A percentile compares a stretch with the other conserved stretches of the same genome.
Conservation (phyloP, 2,888 invertebrate genomes). For the Vanessa cardui region DNA sequence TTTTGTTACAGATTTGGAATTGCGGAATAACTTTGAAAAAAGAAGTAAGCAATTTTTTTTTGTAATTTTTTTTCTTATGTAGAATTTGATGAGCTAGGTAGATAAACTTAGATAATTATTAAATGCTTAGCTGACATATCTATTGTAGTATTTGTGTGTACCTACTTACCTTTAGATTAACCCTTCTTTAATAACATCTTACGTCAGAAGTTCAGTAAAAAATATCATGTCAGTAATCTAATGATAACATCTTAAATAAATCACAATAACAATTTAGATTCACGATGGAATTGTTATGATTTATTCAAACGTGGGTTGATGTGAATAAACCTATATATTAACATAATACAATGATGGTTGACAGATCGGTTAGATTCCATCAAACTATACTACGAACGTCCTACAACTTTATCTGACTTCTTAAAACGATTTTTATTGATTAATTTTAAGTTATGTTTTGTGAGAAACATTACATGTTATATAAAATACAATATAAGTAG, state of each 20-base stretch:
- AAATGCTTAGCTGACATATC: too few relatives aligned
- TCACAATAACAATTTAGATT: slow-evolving; percentile 45
- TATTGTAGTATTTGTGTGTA: too few relatives aligned
- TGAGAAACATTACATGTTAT: too few relatives aligned
- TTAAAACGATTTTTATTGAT: background rate
- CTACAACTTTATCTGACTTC: background rate
- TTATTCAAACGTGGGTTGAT: slow-evolving; percentile 55
- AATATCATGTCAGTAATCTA: slow-evolving; percentile 33
- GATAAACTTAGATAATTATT: background rate
- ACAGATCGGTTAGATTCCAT: slow-evolving; percentile 73
- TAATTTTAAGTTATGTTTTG: too few relatives aligned
- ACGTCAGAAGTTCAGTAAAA: slow-evolving; percentile 21
- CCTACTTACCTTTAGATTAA: background rate
- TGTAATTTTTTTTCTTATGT: background rate
- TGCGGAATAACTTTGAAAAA: slow-evolving; percentile 28
- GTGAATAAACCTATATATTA: slow-evolving; percentile 52
- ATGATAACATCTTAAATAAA: slow-evolving; percentile 35
- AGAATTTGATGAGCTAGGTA: background rate
- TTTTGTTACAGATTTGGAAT: slow-evolving; percentile 32
- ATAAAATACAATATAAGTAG: too few relatives aligned
- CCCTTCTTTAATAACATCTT: background rate
- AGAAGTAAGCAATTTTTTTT: slow-evolving; percentile 22
- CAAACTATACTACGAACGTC: slow-evolving; percentile 20
- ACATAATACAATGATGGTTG: slow-evolving; percentile 73
- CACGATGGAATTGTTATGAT: slow-evolving; percentile 53